Percentiles rank a stretch among this genome's conserved stretches.
Conservation (phyloP, 2,113 vertebrate species). For the Murina feae region DNA sequence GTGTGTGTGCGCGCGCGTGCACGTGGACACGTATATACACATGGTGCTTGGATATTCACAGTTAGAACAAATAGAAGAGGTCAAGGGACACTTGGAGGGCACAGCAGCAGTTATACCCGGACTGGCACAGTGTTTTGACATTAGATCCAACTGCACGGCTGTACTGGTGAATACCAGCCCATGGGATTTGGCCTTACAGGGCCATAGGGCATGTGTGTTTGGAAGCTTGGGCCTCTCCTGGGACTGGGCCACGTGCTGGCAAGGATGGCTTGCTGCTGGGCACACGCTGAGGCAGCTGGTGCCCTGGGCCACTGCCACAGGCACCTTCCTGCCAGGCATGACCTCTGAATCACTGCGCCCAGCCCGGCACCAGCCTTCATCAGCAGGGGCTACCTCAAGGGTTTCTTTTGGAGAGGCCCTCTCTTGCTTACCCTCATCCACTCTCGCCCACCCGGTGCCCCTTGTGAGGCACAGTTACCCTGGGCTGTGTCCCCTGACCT, state of each 20-base stretch:
- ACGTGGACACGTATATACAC: accelerated
- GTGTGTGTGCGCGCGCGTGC: no score
- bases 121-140: not conserved
- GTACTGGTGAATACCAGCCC: not conserved
- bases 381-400: not conserved
- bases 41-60: not conserved
- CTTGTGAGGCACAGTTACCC: not conserved
- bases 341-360: slow-evolving; percentile 36
- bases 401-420: not conserved
- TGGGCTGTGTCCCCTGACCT: not conserved
- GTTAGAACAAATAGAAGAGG: not conserved
- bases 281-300: slow-evolving; percentile 2
- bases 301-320: not conserved
- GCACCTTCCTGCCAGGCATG: slow-evolving; percentile 27
- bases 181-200: slow-evolving; percentile 24
- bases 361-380: not conserved
- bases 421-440: not conserved
- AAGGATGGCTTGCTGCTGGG: slow-evolving; percentile 6
- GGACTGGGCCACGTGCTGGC: not conserved
- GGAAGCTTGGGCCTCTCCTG: slow-evolving; percentile 11
- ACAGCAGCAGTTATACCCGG: not conserved
- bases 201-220: slow-evolving; percentile 25
- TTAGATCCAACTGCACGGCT: not conserved
- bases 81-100: not conserved
- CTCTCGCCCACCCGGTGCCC: not conserved